phyloP scores from a whole-genome alignment of 2,797 vertebrate species.

The Platalea minor region DNA sequence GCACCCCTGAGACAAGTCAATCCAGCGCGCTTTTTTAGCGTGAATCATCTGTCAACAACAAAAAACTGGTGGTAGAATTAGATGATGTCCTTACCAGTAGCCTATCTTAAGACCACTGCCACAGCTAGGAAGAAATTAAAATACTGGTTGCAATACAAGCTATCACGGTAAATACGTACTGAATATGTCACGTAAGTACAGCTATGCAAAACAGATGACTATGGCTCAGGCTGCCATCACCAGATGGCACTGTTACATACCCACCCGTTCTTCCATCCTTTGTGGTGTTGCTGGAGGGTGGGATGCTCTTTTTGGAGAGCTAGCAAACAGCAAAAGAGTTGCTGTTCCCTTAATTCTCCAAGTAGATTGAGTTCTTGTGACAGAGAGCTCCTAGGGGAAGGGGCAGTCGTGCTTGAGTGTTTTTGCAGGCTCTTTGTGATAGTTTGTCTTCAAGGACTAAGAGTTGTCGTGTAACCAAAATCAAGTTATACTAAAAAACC shows the following conservation, averaged over 20 bases:
- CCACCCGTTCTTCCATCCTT: not conserved
- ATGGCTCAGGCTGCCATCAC: not conserved
- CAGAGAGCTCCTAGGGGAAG: not conserved
- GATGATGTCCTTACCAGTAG: not conserved
- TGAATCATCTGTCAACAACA: not conserved
- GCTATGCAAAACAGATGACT: not conserved
- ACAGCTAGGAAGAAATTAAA: not conserved
- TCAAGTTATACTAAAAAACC: not conserved
- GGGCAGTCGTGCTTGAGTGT: not conserved
- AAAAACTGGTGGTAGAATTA: not conserved
- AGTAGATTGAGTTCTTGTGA: not conserved
- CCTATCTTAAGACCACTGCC: not conserved
- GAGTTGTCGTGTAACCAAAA: not conserved
- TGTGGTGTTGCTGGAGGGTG: not conserved
- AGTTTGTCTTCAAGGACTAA: not conserved
- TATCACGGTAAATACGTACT: not conserved
- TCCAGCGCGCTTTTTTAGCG: not conserved
- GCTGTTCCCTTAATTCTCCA: not conserved
- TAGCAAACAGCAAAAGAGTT: not conserved
- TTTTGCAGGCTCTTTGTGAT: not conserved
- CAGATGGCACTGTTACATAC: not conserved
- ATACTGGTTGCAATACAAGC: not conserved
- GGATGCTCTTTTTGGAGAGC: not conserved
- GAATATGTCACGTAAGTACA: not conserved
- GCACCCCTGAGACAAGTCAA: not conserved